A percentile compares a stretch with the other conserved stretches of the same genome.
Evolutionary conservation across 2,113 vertebrate species (phyloP).

Genomic region (Amphiprion percula): DNA sequence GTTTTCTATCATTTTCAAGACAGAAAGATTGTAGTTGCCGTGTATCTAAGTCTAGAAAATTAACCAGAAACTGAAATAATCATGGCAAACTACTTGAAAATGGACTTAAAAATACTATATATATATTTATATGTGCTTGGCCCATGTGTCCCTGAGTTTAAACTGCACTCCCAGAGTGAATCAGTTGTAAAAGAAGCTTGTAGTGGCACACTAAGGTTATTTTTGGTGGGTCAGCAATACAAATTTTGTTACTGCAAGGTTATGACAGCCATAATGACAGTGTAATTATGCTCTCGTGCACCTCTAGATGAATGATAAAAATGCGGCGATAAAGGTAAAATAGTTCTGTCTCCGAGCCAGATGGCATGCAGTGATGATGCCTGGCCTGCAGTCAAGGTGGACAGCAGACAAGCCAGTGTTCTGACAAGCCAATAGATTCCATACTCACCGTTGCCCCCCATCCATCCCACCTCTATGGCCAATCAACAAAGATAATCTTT

Average conservation of each 20-base stretch:
- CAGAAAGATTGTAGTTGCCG: no score
- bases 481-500: slow-evolving; percentile 85
- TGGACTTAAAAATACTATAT: not conserved
- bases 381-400: slow-evolving; percentile 75
- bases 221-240: slow-evolving; percentile 43
- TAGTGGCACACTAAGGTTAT: slow-evolving; percentile 30
- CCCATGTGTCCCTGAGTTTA: not conserved
- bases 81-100: not conserved
- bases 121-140: no score
- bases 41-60: no score
- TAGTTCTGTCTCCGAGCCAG: slow-evolving; percentile 56
- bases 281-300: slow-evolving; percentile 61
- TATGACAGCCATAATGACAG: slow-evolving; percentile 60
- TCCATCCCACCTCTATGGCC: slow-evolving; percentile 68
- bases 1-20: no score
- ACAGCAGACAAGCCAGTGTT: slow-evolving; percentile 50
- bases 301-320: slow-evolving; percentile 67
- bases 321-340: slow-evolving; percentile 61
- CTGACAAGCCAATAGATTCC: slow-evolving; percentile 66
- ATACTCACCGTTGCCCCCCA: slow-evolving; percentile 28
- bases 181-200: not conserved
- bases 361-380: slow-evolving; percentile 64
- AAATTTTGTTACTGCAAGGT: slow-evolving; percentile 53
- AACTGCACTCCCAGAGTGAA: not conserved
- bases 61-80: no score